These are phyloP conservation scores for Laticauda colubrina DNA, from an alignment of 2,113 vertebrate species.

Conservation along the genomic window DNA sequence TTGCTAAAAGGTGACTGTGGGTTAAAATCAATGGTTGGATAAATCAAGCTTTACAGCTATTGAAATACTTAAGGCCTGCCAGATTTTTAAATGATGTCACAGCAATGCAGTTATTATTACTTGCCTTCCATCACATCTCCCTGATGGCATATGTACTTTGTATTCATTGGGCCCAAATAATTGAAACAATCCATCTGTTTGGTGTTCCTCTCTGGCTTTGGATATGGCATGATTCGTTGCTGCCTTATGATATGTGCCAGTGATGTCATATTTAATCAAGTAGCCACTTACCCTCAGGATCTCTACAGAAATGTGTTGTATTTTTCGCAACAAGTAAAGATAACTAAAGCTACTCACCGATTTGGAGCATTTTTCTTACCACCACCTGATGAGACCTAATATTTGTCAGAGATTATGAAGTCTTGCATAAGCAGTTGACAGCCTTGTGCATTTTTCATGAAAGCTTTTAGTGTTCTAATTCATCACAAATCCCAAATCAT, in stretches of 20 bases:
- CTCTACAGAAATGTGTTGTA: constrained; percentile 18
- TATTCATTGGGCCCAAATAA: constrained; percentile 51
- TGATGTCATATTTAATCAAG: constrained; percentile 48
- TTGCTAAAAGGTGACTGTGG: constrained; percentile 31
- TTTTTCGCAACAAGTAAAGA: constrained; percentile 27
- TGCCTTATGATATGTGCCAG: constrained; percentile 44
- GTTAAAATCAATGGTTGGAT: constrained; percentile 44
- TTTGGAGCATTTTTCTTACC: constrained; percentile 23
- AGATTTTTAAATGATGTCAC: constrained; percentile 50
- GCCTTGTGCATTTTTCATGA: constrained; percentile 45
- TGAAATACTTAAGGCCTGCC: constrained; percentile 49
- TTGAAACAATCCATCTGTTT: constrained; percentile 52
- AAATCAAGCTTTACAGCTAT: constrained; percentile 54
- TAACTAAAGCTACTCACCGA: constrained; percentile 41
- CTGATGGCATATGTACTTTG: constrained; percentile 53
- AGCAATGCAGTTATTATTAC: constrained; percentile 54
- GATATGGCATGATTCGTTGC: constrained; percentile 13
- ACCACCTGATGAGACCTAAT: constrained; percentile 21
- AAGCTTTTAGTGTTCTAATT: constrained; percentile 53
- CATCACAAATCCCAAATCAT: constrained; percentile 55
- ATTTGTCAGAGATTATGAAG: constrained; percentile 50
- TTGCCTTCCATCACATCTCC: constrained; percentile 43
- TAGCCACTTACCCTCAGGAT: constrained; percentile 20
- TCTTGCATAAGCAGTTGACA: constrained; percentile 40
- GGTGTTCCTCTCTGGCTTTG: background rate